Evolutionary conservation across 2,888 invertebrate genomes (phyloP).

Genomic region (Polylopha cassiicola): DNA sequence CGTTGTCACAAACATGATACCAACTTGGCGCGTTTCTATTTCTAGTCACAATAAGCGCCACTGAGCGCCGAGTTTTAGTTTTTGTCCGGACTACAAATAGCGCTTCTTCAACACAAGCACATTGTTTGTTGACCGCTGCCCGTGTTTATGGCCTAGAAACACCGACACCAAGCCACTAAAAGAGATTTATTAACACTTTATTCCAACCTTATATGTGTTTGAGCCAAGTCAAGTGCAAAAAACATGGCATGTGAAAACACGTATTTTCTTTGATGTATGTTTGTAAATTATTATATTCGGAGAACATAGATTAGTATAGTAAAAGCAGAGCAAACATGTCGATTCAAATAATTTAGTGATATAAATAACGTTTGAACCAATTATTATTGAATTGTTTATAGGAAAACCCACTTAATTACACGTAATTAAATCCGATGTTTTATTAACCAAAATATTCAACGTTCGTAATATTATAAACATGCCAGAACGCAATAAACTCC

Average conservation of each 20-base stretch:
- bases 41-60: constrained; percentile 26
- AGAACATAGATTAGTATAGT: not conserved
- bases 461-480: too few species aligned
- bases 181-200: constrained; percentile 49
- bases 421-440: too few species aligned
- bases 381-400: too few species aligned
- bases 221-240: constrained; percentile 42
- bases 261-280: constrained; percentile 27
- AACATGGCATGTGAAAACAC: constrained; percentile 29
- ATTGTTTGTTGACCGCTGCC: constrained; percentile 56
- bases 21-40: too few species aligned
- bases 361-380: too few species aligned
- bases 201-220: constrained; percentile 36
- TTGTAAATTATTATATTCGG: constrained; percentile 25
- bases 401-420: too few species aligned
- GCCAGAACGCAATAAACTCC: too few species aligned
- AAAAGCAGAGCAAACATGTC: too few species aligned
- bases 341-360: too few species aligned
- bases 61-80: constrained; percentile 39
- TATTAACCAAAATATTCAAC: too few species aligned
- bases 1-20: too few species aligned
- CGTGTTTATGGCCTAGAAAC: constrained; percentile 55
- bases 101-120: constrained; percentile 50
- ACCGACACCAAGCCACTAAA: constrained; percentile 41
- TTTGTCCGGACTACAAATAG: constrained; percentile 57